Conservation (phyloP, 2,113 vertebrate species). For the Piaya cayana region DNA sequence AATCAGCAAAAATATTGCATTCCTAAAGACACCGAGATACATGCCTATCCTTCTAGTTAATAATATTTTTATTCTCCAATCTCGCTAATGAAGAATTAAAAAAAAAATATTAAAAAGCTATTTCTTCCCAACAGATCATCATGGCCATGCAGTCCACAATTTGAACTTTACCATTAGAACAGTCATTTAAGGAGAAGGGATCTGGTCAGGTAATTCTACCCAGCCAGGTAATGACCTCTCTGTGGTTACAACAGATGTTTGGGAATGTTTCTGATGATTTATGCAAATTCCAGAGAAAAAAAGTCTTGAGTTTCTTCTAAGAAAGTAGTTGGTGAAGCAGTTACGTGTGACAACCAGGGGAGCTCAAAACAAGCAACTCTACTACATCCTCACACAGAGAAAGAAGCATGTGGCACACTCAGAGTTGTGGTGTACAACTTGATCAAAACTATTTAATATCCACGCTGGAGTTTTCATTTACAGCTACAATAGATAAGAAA, state of each 20-base stretch:
- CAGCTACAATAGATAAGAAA: neutral
- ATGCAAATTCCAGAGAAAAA: neutral
- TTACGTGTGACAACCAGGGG: neutral
- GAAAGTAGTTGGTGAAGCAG: neutral
- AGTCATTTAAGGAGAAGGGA: neutral
- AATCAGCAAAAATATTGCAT: neutral
- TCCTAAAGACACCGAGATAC: neutral
- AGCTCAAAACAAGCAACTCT: neutral
- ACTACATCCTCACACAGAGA: neutral
- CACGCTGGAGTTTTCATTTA: neutral
- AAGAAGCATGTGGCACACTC: neutral
- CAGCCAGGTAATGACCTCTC: neutral
- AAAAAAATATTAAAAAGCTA: neutral
- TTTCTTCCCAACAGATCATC: neutral
- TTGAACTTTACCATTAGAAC: neutral
- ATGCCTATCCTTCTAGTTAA: neutral
- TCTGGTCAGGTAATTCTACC: neutral
- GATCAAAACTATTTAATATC: neutral
- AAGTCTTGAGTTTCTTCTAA: accelerated
- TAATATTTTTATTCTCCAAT: neutral
- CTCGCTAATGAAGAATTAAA: neutral
- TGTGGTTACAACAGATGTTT: neutral
- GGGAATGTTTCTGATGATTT: neutral
- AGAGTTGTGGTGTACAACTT: neutral
- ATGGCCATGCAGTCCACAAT: neutral